Conservation (phyloP, 1,140 invertebrate genomes). For the Cataglyphis hispanica region DNA sequence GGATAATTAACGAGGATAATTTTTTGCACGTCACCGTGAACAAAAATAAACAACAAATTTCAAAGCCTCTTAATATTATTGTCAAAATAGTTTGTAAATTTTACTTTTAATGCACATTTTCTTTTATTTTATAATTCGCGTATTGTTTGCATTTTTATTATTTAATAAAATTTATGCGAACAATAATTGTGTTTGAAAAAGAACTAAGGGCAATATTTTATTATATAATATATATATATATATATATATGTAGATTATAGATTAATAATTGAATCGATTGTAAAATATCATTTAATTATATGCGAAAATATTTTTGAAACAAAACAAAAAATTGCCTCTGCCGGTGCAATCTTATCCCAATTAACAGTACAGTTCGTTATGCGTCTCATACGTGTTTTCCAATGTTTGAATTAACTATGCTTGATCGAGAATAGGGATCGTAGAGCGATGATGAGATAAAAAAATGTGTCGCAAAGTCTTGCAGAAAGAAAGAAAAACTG, state of each 20-base stretch:
- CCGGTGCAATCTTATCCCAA: constrained; percentile 36
- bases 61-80: not conserved
- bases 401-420: constrained; percentile 62
- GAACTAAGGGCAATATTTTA: no score
- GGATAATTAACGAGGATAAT: not conserved
- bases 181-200: not conserved
- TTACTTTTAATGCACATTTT: not conserved
- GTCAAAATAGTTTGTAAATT: not conserved
- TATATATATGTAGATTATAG: no score
- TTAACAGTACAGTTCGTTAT: constrained; percentile 55
- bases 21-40: not conserved
- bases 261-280: constrained; percentile 11
- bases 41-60: not conserved
- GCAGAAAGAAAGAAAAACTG: not conserved
- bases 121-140: not conserved
- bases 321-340: constrained; percentile 1
- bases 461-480: not conserved
- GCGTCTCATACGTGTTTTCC: constrained; percentile 65
- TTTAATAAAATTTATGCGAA: not conserved
- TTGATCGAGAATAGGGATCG: constrained; percentile 14
- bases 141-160: not conserved
- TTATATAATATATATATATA: not conserved
- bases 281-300: constrained; percentile 17
- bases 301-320: not conserved
- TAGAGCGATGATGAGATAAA: not conserved